A percentile compares a stretch with the other conserved stretches of the same genome.
Evolutionary conservation across 2,888 invertebrate genomes (phyloP).

Genomic region (Idaea biselata): DNA sequence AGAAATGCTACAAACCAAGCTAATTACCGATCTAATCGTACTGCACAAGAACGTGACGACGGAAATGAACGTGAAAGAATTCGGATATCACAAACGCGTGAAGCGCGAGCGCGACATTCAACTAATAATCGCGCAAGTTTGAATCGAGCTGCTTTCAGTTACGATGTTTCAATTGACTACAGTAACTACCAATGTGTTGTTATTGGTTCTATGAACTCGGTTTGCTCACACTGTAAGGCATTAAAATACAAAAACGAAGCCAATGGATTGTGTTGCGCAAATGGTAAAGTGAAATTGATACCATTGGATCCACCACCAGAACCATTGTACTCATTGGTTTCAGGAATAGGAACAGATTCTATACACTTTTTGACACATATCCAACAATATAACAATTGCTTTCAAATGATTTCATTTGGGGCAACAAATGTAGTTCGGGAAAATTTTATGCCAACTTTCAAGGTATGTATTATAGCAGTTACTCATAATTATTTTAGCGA

Average conservation of each 20-base stretch:
- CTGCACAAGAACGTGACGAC: conserved; percentile 37
- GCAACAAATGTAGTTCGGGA: conserved; percentile 30
- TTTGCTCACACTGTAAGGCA: conserved; percentile 35
- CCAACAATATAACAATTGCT: conserved; percentile 38
- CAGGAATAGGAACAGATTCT: conserved; percentile 33
- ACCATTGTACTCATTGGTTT: conserved; percentile 35
- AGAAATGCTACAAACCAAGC: conserved; percentile 40
- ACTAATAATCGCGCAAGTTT: conserved; percentile 31
- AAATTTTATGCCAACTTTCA: conserved; percentile 32
- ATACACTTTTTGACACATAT: conserved; percentile 36
- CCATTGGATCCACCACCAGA: conserved; percentile 36
- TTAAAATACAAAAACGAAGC: conserved; percentile 39
- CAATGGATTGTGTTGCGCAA: conserved; percentile 37
- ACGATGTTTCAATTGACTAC: too few relatives aligned
- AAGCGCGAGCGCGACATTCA: conserved; percentile 23
- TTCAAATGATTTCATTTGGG: conserved; percentile 44
- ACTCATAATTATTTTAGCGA: background rate
- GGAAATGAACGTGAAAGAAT: conserved; percentile 23
- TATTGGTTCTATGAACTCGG: conserved; percentile 28
- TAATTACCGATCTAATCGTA: conserved; percentile 38
- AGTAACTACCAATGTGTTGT: conserved; percentile 17
- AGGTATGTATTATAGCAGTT: conserved; percentile 8
- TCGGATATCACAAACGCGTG: conserved; percentile 35
- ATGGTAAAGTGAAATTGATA: conserved; percentile 36
- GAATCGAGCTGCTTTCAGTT: conserved; percentile 14